Base-by-base conservation (phyloP, 2,797 vertebrate species). In the Tympanoctomys barrerae region DNA sequence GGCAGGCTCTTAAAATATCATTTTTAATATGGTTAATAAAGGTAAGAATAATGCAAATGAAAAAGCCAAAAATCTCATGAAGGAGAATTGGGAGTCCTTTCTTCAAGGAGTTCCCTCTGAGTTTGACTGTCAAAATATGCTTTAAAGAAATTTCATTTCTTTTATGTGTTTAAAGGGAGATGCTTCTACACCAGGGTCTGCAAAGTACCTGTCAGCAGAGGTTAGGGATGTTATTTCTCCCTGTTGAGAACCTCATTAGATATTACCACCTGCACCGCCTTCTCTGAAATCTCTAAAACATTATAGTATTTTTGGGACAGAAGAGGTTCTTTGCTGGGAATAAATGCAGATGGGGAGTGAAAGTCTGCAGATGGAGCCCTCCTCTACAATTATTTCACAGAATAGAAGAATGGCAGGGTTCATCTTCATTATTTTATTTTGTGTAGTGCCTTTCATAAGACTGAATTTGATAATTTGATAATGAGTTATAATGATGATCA, bases 381-480 rank as follows among this genome's bases (percentile, higher is more conserved):
- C 36, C 4, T 77, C 68, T 49, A 42, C 3, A 36, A 79, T 79
- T 90, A 94, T 79, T 79, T 94, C 46, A 75, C 46, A 75, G 81
- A 86, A 78, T 31, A 54, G 54, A 75, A 66, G 94, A 33, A 4
- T 73, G 18, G 14, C 78, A 78, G 54, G 9, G 10, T 71, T 94
- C 68, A 54, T 82, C 3, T 80, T 82, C 57, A 73, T 94, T 75
- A 77, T 84, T 96, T 81, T 77, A 87, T 81, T 87, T 62, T 94
- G 26, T 61, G 4, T 22, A 22, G 26, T 78, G 39, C 13, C 36
- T 88, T 96, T 92, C 70, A 73, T 3, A 73, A 86, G 49, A 82
- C 75, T 94, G 42, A 64, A 42, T 62, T 94, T 91, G 59, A 91
- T 93, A 70, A 87, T 96, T 80, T 91, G 62, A 75, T 93, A n/a